Conservation (phyloP, 1,140 invertebrate species). For the Saxidomus purpurata region DNA sequence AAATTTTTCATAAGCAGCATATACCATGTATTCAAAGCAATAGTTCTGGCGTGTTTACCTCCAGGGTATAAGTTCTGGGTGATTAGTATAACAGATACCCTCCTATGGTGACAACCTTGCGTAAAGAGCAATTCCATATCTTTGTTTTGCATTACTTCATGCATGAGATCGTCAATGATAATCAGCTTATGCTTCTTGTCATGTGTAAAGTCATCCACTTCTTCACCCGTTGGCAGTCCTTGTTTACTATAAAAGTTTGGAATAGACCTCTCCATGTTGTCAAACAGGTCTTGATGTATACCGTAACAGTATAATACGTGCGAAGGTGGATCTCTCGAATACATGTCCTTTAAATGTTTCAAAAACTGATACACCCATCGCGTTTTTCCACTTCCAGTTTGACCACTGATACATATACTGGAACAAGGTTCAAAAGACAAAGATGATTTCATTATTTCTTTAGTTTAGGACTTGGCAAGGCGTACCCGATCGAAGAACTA, state of each 20-base stretch:
- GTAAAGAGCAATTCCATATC: no score
- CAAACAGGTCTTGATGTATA: conserved; percentile 14
- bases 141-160: no score
- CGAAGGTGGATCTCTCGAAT: not conserved
- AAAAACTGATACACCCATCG: conserved; percentile 2
- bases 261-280: not conserved
- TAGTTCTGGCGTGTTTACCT: conserved; percentile 10
- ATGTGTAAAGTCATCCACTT: conserved; percentile 4
- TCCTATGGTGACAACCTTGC: no score
- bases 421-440: conserved; percentile 28
- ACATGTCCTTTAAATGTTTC: not conserved
- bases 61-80: no score
- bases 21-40: conserved; percentile 19
- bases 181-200: not conserved
- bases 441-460: conserved; percentile 18
- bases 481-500: not conserved
- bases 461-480: conserved; percentile 12
- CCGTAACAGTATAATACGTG: conserved; percentile 20
- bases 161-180: conserved; percentile 1
- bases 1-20: conserved; percentile 31
- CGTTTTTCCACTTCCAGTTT: conserved; percentile 25
- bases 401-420: conserved; percentile 15
- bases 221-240: not conserved
- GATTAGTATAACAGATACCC: no score
- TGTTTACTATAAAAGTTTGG: not conserved